A percentile compares a stretch with the other conserved stretches of the same genome.
Conservation (phyloP, 2,113 vertebrate species). For the Motacilla tschutschensis region DNA sequence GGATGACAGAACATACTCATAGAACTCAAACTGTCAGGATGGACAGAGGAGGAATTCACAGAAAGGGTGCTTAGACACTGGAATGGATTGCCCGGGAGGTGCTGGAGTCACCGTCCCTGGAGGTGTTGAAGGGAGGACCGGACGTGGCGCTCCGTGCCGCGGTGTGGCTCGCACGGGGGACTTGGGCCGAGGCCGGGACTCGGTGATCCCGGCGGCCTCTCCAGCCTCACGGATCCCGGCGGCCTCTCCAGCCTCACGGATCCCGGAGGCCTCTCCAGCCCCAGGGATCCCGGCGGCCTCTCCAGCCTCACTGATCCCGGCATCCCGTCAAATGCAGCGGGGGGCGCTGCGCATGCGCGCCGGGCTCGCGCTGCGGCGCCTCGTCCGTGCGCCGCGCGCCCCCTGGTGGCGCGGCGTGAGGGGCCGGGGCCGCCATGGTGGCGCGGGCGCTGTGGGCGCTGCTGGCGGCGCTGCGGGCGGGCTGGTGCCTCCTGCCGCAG, state of each 20-base stretch:
- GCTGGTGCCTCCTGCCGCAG: conserved; percentile 75
- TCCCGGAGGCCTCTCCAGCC: neutral
- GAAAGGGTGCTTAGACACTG: neutral
- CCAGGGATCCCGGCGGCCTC: neutral
- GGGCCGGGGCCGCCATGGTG: conserved; percentile 1
- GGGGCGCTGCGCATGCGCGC: neutral
- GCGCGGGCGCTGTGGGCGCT: conserved; percentile 56
- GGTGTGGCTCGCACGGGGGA: neutral
- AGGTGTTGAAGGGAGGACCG: too few species aligned
- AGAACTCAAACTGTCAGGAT: too few species aligned
- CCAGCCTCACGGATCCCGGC: rapidly evolving
- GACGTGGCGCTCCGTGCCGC: neutral
- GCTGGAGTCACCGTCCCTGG: neutral
- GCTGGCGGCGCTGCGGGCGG: conserved; percentile 63
- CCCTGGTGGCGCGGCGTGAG: neutral
- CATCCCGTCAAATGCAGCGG: rapidly evolving
- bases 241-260: rapidly evolving
- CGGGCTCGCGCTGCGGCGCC: neutral
- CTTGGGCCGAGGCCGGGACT: rapidly evolving
- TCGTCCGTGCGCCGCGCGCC: neutral
- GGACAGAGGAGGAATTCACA: neutral
- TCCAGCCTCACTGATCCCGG: rapidly evolving
- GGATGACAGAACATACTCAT: rapidly evolving
- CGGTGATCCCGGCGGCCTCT: rapidly evolving
- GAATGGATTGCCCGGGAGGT: neutral